Evolutionary conservation across 2,888 invertebrate species (phyloP), one percentile per base, ranked within the genome.

Genomic region (Metopia argyrocephala): DNA sequence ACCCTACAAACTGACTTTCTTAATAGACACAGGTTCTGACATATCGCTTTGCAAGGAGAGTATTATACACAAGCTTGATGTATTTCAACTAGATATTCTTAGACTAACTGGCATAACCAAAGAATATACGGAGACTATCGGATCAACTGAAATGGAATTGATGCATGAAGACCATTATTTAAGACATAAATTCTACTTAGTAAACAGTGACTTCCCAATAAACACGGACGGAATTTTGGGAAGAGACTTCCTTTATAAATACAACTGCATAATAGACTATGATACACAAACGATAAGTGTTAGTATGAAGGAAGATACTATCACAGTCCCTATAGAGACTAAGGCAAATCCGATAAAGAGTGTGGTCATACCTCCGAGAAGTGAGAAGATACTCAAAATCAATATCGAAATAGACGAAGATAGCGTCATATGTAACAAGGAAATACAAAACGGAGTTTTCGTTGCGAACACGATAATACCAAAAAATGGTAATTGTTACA

Each of bases 351-450:
- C 27, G 27, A 31, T 64, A 48, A 5, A 48, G 27, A n/a, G 12
- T n/a, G 21, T 62, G 4, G 7, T 62, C 21, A 27, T 64, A 64
- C 62, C 48, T 15, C 46, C 62, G 15, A 64, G 50, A 64, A 64
- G 20, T 18, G 48, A 64, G 5, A 64, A 64, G 12, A 50, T 64
- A 50, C 9, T 52, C 20, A 21, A 52, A 12, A 52, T 52, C 31
- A 31, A 12, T 31, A 12, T 31, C 12, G 31, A 50, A 2, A 50
- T 50, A 50, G 20, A n/a, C n/a, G 50, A 20, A 50, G 20, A 50
- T 50, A 50, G 50, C n/a, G 50, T 48, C 3, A n/a, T 64, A 64
- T 64, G 62, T 12, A 46, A 48, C n/a, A 62, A 62, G n/a, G 62
- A 64, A 48, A 64, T 64, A 48, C 5, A 64, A 64, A 28, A 23